Base-by-base conservation (phyloP, 2,888 invertebrate species). In the Timema cristinae region DNA sequence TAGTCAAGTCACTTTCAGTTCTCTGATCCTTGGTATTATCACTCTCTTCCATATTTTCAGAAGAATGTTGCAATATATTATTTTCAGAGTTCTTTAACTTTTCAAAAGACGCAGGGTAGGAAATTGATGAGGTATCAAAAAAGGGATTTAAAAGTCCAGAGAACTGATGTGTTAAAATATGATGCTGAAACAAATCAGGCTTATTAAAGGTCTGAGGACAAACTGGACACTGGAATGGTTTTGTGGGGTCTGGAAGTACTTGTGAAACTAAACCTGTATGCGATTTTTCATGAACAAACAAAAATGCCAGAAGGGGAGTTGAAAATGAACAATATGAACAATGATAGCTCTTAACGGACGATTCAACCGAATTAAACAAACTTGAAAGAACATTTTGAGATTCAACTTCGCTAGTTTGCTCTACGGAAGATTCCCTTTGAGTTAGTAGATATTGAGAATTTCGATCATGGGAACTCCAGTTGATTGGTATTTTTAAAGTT, bases 271-370 rank as follows among this genome's bases (percentile, higher is more conserved):
- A 76, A 79, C 75, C 76, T 82, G 85, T 83, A 82, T 95, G 95
- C 61, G 94, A 92, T 77, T 94, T 89, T 82, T 97, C 96, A 83
- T 97, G 97, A 69, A 95, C 92, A 82, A 94, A 95, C 77, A 97
- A 86, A 79, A 96, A 93, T 71, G 95, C 95, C 78, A 95, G 87
- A 80, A 95, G 91, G 76, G 93, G 91, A 54, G 96, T 95, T 63
- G 93, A 90, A 81, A 95, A 97, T 71, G 92, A 90, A 81, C 97
- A 97, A 81, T 92, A 90, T 63, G 94, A 92, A 83, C 97, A 97
- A 76, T 93, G 91, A 83, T 95, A 96, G 74, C 90, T 90, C 82
- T 94, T 92, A 76, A 89, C 80, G 81, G 81, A 81, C 50, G 83
- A 79, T 52, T 86, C 86, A n/a, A 86, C 85, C 7, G 83, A 80